Evolutionary conservation across 2,888 invertebrate genomes (phyloP), one percentile per base, ranked within the genome.

Genomic region (Villa cingulata): DNA sequence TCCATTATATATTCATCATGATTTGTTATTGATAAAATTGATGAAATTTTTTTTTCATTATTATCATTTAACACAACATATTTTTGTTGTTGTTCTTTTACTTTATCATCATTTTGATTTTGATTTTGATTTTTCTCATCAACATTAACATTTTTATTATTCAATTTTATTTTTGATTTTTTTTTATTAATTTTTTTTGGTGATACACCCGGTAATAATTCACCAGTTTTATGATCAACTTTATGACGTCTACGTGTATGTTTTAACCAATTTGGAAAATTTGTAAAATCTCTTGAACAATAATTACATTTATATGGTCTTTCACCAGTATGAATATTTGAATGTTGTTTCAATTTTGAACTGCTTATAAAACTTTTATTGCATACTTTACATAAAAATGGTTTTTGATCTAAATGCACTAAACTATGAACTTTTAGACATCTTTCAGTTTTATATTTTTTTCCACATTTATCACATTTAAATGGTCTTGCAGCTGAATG

Each of bases 181-280:
- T 48, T 48, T 48, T 45, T 50, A 41, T 49, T 46, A 17, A 43
- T 36, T 39, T 55, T 58, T 51, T 68, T 69, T 10, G 65, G 63
- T 29, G 69, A 68, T 55, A 68, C 64, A 53, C 65, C 64, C 53
- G 65, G 63, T 27, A 70, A 57, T 47, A 64, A 58, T 56, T 67
- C 65, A 37, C 68, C 69, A 3, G 70, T 69, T 53, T 67, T 68
- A 46, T 69, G 69, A 54, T 68, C 69, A n/a, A 68, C 67, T 50
- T 70, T 75, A 55, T 77, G 77, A 40, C 74, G 68, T 55, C 76
- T 65, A 39, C 75, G 65, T 0, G 73, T 75, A 52, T 77, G 77
- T 56, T 77, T 77, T 40, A 75, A 59, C 73, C 75, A 76, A 56
- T 77, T 77, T 14, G 76, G 75, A 56, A 74, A 75, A 56, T 76